phyloP scores from a whole-genome alignment of 2,888 invertebrate species.

The Myopa tessellatipennis region DNA sequence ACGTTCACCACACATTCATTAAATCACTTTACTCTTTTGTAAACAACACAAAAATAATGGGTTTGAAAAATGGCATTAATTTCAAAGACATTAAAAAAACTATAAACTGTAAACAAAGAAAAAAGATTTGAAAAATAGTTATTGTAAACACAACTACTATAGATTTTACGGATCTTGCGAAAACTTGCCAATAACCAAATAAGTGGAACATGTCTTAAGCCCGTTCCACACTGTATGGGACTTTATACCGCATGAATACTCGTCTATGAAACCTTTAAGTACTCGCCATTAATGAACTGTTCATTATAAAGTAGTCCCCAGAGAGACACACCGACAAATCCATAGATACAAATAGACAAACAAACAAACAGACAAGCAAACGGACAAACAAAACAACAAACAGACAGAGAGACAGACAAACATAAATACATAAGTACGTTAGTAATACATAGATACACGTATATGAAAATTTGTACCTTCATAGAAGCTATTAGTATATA shows the following conservation, averaged over 20 bases:
- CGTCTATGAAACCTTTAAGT: neutral
- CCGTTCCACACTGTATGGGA: neutral
- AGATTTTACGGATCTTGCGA: neutral
- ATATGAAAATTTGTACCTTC: conserved; percentile 44
- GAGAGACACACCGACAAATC: neutral
- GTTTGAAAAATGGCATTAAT: too few species aligned
- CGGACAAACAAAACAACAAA: neutral
- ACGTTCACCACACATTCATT: too few species aligned
- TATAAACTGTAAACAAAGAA: too few species aligned
- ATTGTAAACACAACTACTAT: too few species aligned
- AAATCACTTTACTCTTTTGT: too few species aligned
- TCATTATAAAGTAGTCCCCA: conserved; percentile 16
- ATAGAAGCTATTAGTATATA: conserved; percentile 35
- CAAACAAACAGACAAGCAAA: neutral
- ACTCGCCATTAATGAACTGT: neutral
- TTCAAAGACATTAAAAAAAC: too few species aligned
- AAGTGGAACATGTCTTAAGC: neutral
- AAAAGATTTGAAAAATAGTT: too few species aligned
- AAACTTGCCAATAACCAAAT: neutral
- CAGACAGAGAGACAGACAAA: neutral
- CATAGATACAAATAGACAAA: neutral
- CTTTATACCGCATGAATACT: neutral
- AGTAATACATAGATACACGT: conserved; percentile 31
- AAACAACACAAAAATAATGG: too few species aligned
- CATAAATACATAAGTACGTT: conserved; percentile 6